A percentile compares a stretch with the other conserved stretches of the same genome.
Conservation (phyloP, 2,797 vertebrate species). For the Halcyon leucocephala region DNA sequence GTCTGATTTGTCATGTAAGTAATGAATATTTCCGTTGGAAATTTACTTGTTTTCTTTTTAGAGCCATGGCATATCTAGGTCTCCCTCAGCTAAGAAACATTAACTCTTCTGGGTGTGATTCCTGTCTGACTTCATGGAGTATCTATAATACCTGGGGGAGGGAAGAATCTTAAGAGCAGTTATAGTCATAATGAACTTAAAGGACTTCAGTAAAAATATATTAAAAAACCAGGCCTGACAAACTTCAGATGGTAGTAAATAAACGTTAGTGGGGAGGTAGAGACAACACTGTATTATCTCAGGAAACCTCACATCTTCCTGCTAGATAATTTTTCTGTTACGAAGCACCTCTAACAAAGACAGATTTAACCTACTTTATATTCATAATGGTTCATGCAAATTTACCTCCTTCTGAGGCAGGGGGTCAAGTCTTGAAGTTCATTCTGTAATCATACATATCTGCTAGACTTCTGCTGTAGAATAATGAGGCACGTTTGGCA, state of each 20-base stretch:
- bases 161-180: neutral
- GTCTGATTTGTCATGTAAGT: neutral
- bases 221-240: neutral
- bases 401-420: neutral
- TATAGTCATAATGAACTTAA: neutral
- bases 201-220: neutral
- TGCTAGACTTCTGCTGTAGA: neutral
- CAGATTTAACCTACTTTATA: constrained; percentile 35
- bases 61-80: constrained; percentile 55
- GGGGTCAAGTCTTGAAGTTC: constrained; percentile 11
- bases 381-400: constrained; percentile 16
- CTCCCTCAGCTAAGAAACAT: constrained; percentile 30
- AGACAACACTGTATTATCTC: neutral
- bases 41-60: constrained; percentile 45
- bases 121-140: neutral
- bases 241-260: neutral
- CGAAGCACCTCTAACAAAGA: neutral
- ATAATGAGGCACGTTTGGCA: neutral
- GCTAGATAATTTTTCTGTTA: neutral
- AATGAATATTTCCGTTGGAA: constrained; percentile 54
- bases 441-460: neutral
- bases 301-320: neutral
- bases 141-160: neutral
- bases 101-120: constrained; percentile 5
- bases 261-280: neutral